Conservation (phyloP, 2,888 invertebrate species). For the Agelastica alni region DNA sequence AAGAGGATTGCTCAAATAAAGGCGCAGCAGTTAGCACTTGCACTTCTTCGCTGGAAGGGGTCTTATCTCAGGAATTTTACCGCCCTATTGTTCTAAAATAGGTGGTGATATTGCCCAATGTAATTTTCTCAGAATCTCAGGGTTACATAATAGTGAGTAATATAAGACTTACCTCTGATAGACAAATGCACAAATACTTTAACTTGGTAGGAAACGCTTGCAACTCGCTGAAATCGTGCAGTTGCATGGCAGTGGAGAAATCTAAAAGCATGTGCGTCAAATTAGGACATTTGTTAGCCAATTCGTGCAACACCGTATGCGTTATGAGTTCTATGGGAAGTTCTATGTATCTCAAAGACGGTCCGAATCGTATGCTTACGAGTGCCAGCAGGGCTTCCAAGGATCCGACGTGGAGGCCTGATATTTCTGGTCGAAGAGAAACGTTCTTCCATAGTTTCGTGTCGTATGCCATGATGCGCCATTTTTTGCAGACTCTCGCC, state of each 20-base stretch:
- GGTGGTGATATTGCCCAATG: too few relatives aligned
- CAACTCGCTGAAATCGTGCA: constrained; percentile 95
- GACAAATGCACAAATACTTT: constrained; percentile 81
- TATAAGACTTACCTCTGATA: constrained; percentile 70
- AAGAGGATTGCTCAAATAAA: too few relatives aligned
- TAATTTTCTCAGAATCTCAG: too few relatives aligned
- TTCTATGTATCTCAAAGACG: constrained; percentile 88
- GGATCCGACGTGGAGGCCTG: constrained; percentile 81
- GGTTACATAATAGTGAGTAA: neutral
- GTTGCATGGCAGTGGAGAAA: constrained; percentile 98
- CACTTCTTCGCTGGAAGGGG: too few relatives aligned
- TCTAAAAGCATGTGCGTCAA: constrained; percentile 95
- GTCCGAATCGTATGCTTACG: constrained; percentile 81
- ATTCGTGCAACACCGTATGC: constrained; percentile 93
- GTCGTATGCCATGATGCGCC: constrained; percentile 95
- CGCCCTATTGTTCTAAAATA: too few relatives aligned
- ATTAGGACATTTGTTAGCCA: constrained; percentile 95
- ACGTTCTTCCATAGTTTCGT: constrained; percentile 95
- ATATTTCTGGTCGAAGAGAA: constrained; percentile 94
- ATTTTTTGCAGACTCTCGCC: constrained; percentile 93
- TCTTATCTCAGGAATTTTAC: too few relatives aligned
- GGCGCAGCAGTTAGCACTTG: too few relatives aligned
- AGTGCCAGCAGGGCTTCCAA: constrained; percentile 85
- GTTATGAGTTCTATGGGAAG: constrained; percentile 96
- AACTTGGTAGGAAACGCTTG: constrained; percentile 98